phyloP scores from a whole-genome alignment of 2,888 invertebrate species.

The Drosophila monieri region DNA sequence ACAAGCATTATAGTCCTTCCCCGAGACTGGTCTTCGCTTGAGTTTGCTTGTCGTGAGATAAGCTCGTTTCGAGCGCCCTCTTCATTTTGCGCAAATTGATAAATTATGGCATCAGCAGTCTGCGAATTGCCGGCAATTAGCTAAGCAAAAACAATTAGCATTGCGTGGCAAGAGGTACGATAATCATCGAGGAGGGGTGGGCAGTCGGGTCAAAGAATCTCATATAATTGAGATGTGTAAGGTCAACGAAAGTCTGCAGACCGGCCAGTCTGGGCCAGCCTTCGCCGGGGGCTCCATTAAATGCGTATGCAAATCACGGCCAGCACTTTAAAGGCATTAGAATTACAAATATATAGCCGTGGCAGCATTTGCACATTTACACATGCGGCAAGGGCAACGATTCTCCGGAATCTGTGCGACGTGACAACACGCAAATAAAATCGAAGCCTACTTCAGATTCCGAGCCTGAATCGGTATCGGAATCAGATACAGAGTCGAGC shows the following conservation, averaged over 20 bases:
- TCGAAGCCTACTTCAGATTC: constrained; percentile 43
- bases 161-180: constrained; percentile 65
- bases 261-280: background rate
- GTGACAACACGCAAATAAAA: constrained; percentile 43
- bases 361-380: constrained; percentile 28
- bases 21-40: constrained; percentile 42
- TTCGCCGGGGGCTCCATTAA: constrained; percentile 17
- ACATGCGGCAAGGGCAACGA: constrained; percentile 48
- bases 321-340: constrained; percentile 74
- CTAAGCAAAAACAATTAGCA: constrained; percentile 68
- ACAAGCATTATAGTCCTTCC: constrained; percentile 42
- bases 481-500: constrained; percentile 5
- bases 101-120: constrained; percentile 60
- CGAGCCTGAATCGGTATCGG: background rate
- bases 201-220: constrained; percentile 47
- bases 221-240: constrained; percentile 49
- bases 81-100: constrained; percentile 76
- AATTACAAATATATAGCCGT: constrained; percentile 65
- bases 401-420: constrained; percentile 43
- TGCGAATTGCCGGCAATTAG: constrained; percentile 72
- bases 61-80: constrained; percentile 55
- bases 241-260: constrained; percentile 40
- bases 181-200: constrained; percentile 37
- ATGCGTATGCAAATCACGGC: constrained; percentile 59
- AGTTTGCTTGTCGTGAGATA: constrained; percentile 75